These are phyloP conservation scores for Idaea straminata DNA, from an alignment of 2,888 invertebrate genomes.

Conservation along the genomic window DNA sequence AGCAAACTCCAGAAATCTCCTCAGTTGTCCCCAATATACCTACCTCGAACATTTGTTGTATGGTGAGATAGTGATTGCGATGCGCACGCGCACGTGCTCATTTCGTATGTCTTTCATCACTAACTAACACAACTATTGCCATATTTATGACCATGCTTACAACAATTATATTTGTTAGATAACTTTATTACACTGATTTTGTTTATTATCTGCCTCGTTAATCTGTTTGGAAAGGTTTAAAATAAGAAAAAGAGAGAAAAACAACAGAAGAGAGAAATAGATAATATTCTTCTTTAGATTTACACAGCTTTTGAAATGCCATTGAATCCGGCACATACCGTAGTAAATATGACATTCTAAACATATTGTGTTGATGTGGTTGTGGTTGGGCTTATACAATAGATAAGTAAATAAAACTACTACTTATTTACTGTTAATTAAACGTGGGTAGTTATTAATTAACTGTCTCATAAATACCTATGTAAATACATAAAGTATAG, in stretches of 20 bases:
- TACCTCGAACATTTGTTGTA: too few species aligned
- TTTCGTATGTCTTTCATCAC: neutral
- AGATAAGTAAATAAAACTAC: neutral
- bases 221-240: too few species aligned
- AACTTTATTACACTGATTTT: neutral
- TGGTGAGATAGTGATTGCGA: neutral
- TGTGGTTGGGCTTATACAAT: neutral
- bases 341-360: too few species aligned
- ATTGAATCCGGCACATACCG: too few species aligned
- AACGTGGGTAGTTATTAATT: neutral
- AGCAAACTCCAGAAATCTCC: too few species aligned
- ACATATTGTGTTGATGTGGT: too few species aligned
- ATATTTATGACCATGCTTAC: neutral
- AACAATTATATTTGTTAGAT: neutral
- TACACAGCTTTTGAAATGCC: too few species aligned
- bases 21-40: too few species aligned
- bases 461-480: neutral
- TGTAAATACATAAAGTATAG: neutral
- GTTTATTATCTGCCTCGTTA: neutral
- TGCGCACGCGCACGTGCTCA: neutral
- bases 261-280: too few species aligned
- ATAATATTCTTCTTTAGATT: too few species aligned
- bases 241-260: too few species aligned
- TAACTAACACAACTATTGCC: neutral
- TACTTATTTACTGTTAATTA: neutral